Percentiles rank a stretch among this genome's conserved stretches.
Conservation (phyloP, 2,797 vertebrate species). For the Platyrinchus mystaceus region DNA sequence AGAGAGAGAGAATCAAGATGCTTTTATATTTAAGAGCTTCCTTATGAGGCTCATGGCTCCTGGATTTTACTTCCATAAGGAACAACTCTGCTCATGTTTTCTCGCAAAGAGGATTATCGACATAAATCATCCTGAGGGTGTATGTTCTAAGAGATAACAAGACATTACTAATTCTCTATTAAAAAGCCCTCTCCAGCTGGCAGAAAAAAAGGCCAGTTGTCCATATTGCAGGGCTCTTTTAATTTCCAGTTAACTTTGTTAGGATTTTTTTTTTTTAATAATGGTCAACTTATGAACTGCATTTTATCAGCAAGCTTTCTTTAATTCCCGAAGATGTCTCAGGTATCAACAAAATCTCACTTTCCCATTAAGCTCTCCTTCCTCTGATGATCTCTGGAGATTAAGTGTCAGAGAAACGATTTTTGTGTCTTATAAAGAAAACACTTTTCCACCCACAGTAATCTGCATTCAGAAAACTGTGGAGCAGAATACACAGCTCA, state of each 20-base stretch:
- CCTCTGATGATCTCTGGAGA: neutral
- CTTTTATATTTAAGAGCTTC: neutral
- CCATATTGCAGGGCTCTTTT: neutral
- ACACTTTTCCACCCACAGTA: neutral
- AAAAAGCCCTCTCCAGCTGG: neutral
- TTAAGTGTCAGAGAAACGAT: neutral
- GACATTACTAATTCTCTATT: neutral
- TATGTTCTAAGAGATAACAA: neutral
- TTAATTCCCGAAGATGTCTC: neutral
- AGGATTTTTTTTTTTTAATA: neutral
- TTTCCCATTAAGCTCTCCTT: neutral
- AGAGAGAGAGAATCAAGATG: neutral
- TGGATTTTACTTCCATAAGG: neutral
- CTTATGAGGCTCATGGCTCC: neutral
- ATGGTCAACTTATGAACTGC: neutral
- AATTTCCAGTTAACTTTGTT: neutral
- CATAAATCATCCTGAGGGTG: neutral
- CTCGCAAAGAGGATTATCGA: neutral
- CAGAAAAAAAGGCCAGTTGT: neutral
- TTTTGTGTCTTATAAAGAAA: neutral
- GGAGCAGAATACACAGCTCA: neutral
- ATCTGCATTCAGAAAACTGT: neutral
- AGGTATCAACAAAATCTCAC: neutral
- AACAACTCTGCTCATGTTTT: neutral
- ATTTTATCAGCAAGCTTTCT: neutral